These are phyloP conservation scores for Eristalis arbustorum DNA, from an alignment of 2,888 invertebrate species.

Conservation along the genomic window DNA sequence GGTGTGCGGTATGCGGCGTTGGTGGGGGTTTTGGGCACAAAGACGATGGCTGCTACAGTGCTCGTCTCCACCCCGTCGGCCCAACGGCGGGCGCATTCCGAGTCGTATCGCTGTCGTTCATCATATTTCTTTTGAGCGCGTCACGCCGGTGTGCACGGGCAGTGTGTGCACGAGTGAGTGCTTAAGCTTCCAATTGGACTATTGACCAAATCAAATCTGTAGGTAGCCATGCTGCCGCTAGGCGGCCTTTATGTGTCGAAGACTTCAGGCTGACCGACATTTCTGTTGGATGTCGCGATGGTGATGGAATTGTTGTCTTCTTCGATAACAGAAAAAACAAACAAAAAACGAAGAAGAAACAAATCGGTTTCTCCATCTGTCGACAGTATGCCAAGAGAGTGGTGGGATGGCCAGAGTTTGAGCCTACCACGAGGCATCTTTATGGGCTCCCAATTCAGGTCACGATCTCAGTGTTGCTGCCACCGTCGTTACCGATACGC, in stretches of 20 bases:
- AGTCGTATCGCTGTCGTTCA: slow-evolving; percentile 39
- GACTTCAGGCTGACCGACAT: slow-evolving; percentile 63
- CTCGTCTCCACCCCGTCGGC: slow-evolving; percentile 2
- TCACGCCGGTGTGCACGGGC: background rate
- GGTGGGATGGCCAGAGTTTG: background rate
- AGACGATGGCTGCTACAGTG: slow-evolving; percentile 1
- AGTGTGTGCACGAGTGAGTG: background rate
- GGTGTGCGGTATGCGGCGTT: background rate
- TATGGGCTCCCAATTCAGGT: slow-evolving; percentile 52
- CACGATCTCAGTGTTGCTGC: slow-evolving; percentile 55
- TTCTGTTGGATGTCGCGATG: slow-evolving; percentile 46
- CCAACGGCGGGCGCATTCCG: slow-evolving; percentile 19
- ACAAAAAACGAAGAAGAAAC: background rate
- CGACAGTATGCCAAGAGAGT: slow-evolving; percentile 21
- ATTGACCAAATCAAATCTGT: slow-evolving; percentile 38
- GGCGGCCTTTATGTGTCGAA: slow-evolving; percentile 52
- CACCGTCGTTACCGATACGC: slow-evolving; percentile 28
- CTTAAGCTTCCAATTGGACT: slow-evolving; percentile 39
- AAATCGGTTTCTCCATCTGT: slow-evolving; percentile 58
- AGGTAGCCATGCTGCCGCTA: slow-evolving; percentile 52
- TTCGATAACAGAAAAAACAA: slow-evolving; percentile 18
- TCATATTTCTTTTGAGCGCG: slow-evolving; percentile 59
- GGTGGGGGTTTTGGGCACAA: background rate
- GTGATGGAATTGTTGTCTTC: slow-evolving; percentile 22
- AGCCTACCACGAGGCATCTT: slow-evolving; percentile 45